Conservation (phyloP, 2,888 invertebrate genomes). For the Ormyrus labotus region DNA sequence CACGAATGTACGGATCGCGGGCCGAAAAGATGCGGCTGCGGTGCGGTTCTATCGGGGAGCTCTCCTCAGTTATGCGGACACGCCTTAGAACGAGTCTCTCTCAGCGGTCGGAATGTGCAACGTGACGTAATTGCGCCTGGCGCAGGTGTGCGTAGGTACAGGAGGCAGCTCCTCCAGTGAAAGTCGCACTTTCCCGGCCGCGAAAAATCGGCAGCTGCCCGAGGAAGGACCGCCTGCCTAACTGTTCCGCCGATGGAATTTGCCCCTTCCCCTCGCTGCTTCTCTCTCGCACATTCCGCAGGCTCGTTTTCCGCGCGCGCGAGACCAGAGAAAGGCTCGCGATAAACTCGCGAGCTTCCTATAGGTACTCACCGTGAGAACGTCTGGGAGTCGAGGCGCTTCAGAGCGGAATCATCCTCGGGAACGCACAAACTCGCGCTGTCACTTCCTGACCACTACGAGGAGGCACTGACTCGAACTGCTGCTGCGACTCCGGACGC, state of each 20-base stretch:
- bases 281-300: not conserved
- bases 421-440: not conserved
- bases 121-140: conserved; percentile 54
- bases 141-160: too few species aligned
- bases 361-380: not conserved
- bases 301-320: not conserved
- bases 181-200: too few species aligned
- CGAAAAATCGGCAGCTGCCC: conserved; percentile 38
- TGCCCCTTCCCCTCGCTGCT: conserved; percentile 1
- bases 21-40: not conserved
- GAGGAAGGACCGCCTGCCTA: conserved; percentile 46
- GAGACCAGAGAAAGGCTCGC: not conserved
- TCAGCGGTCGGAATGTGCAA: conserved; percentile 52
- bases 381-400: conserved; percentile 6
- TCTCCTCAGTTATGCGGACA: conserved; percentile 39
- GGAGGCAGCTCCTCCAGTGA: too few species aligned
- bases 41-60: not conserved
- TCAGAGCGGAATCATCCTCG: too few species aligned
- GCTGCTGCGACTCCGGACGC: conserved; percentile 32
- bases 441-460: conserved; percentile 15
- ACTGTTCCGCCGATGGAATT: conserved; percentile 27
- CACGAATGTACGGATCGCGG: not conserved
- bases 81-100: conserved; percentile 56
- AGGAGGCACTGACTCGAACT: too few species aligned
- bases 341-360: too few species aligned